A percentile compares a stretch with the other conserved stretches of the same genome.
phyloP scores from a whole-genome alignment of 2,888 invertebrate genomes.

The Nasonovia ribisnigri region DNA sequence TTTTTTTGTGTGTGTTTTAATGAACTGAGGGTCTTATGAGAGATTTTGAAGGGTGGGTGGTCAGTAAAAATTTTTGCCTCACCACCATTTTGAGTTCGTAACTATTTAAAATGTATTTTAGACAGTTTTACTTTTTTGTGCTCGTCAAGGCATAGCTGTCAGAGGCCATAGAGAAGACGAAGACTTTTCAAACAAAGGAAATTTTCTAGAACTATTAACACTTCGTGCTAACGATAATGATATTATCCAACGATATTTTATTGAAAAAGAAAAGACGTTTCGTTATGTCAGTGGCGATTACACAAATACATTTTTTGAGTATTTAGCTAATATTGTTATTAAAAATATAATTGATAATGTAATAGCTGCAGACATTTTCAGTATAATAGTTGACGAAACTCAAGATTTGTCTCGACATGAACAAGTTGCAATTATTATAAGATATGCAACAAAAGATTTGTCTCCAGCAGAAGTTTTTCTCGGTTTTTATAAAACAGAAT shows the following conservation, averaged over 20 bases:
- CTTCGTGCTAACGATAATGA: conserved; percentile 51
- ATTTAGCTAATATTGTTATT: conserved; percentile 63
- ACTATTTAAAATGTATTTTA: no score
- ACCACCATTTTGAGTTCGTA: no score
- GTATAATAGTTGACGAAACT: conserved; percentile 6
- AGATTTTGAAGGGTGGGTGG: no score
- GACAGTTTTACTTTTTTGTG: no score
- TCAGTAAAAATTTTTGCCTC: no score
- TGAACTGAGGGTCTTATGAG: no score
- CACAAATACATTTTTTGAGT: conserved; percentile 66
- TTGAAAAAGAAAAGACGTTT: conserved; percentile 54
- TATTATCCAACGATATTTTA: conserved; percentile 38
- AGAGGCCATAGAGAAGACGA: no score
- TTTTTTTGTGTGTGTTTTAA: no score
- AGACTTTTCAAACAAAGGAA: conserved; percentile 49
- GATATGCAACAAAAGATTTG: not conserved
- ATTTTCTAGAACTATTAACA: conserved; percentile 55
- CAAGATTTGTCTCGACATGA: no score
- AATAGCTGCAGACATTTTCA: not conserved
- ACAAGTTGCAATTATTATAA: no score
- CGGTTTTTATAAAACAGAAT: conserved; percentile 56
- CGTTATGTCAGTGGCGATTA: conserved; percentile 34
- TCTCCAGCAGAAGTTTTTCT: conserved; percentile 46
- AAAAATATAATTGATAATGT: not conserved
- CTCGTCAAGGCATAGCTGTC: no score